These are phyloP conservation scores for Phania funesta DNA, from an alignment of 2,888 invertebrate genomes.

Conservation along the genomic window DNA sequence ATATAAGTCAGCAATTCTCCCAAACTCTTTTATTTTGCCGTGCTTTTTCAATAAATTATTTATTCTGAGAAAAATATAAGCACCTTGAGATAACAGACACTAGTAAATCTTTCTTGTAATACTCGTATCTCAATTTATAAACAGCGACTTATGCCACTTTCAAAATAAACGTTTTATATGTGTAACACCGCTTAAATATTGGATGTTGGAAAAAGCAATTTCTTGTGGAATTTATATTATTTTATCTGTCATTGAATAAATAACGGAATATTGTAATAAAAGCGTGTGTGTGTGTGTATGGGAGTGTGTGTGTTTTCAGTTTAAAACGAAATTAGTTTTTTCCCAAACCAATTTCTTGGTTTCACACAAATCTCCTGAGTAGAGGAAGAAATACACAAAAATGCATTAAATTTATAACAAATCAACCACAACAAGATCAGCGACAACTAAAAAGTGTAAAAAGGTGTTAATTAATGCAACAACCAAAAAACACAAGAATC, in stretches of 20 bases:
- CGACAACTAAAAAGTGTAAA: constrained; percentile 38
- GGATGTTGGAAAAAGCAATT: not conserved
- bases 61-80: too few species aligned
- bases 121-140: too few species aligned
- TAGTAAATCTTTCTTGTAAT: too few species aligned
- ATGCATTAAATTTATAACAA: constrained; percentile 46
- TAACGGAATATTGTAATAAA: too few species aligned
- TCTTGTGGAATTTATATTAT: not conserved
- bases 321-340: not conserved
- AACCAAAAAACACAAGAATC: constrained; percentile 24
- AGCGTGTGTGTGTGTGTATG: too few species aligned
- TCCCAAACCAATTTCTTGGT: not conserved
- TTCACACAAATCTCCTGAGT: not conserved
- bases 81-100: too few species aligned
- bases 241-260: too few species aligned
- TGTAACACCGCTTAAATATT: not conserved
- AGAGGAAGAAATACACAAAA: constrained; percentile 14
- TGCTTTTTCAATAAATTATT: too few species aligned
- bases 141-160: too few species aligned
- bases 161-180: too few species aligned
- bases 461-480: constrained; percentile 66
- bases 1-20: too few species aligned
- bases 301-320: not conserved
- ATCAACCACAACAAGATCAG: constrained; percentile 43
- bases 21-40: too few species aligned